Base-by-base conservation (phyloP, 2,888 invertebrate genomes). In the Belgica antarctica region DNA sequence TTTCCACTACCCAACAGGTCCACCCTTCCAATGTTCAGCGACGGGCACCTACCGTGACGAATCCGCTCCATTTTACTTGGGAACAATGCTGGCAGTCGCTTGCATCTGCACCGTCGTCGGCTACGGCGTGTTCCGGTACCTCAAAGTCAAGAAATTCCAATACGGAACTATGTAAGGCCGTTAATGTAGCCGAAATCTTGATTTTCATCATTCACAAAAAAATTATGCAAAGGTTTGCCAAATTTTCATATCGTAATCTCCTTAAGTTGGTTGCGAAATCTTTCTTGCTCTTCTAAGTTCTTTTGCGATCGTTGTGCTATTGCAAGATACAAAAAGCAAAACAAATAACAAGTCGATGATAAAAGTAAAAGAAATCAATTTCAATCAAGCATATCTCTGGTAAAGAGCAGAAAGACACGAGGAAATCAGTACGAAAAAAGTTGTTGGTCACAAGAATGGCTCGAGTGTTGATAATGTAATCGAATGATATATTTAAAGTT, bases 161-260 rank as follows among this genome's bases (percentile, higher is more conserved):
- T 94, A 94, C 77, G 92, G 92, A 77, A 92, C 91, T 10, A 94
- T 94, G 93, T 92, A 87, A 82, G 73, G 12, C 12, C 46, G 17
- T 12, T 7, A 46, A n/a, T 41, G 8, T 10, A n/a, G 2, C 10
- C 41, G 41, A 41, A 3, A 10, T n/a, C 15, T 41, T 41, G 10
- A n/a, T 41, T 41, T 5, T 5, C 2, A 15, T 10, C n/a, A 15
- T 41, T 5, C 41, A 41, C 41, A 25, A 59, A 59, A 46, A 25
- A n/a, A n/a, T 59, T 27, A 22, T 8, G 59, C 59, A 59, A 59
- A 46, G n/a, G 22, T 59, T 59, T 59, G 59, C 59, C 59, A 59
- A 59, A 59, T 59, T 59, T 59, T 59, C 59, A 12, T 25, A 27
- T 27, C 25, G 27, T 59, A 59, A 27, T 27, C 12, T 59, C 19